phyloP scores from a whole-genome alignment of 2,888 invertebrate species.

The Sminthurinus aureus region DNA sequence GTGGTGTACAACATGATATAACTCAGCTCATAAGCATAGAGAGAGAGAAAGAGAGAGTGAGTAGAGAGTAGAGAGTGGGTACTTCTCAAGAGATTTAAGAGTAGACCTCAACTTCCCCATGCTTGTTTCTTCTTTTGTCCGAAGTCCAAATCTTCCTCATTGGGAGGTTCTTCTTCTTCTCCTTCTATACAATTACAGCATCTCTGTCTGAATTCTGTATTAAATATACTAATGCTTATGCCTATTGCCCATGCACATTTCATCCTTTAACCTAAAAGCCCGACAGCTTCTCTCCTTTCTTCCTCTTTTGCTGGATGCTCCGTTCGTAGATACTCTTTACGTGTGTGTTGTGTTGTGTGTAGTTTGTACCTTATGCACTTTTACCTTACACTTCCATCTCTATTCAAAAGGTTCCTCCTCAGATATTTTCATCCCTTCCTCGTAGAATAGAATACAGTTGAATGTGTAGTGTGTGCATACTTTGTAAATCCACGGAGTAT shows the following conservation, averaged over 20 bases:
- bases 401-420: neutral
- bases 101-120: conserved; percentile 14
- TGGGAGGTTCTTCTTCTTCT: conserved; percentile 24
- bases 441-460: conserved; percentile 7
- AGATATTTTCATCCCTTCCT: conserved; percentile 14
- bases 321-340: no score
- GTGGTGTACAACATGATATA: neutral
- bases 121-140: conserved; percentile 31
- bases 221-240: no score
- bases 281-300: no score
- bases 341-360: neutral
- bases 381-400: neutral
- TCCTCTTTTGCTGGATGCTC: no score
- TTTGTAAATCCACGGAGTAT: conserved; percentile 17
- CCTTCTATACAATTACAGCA: neutral
- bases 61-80: neutral
- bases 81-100: conserved; percentile 12
- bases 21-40: neutral
- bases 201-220: no score
- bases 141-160: conserved; percentile 9
- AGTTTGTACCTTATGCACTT: neutral
- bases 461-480: conserved; percentile 11
- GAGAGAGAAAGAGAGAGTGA: neutral
- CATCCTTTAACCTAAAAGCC: no score
- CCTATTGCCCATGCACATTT: no score